These are phyloP conservation scores for Lutra lutra DNA, from an alignment of 2,797 vertebrate genomes.

Conservation along the genomic window DNA sequence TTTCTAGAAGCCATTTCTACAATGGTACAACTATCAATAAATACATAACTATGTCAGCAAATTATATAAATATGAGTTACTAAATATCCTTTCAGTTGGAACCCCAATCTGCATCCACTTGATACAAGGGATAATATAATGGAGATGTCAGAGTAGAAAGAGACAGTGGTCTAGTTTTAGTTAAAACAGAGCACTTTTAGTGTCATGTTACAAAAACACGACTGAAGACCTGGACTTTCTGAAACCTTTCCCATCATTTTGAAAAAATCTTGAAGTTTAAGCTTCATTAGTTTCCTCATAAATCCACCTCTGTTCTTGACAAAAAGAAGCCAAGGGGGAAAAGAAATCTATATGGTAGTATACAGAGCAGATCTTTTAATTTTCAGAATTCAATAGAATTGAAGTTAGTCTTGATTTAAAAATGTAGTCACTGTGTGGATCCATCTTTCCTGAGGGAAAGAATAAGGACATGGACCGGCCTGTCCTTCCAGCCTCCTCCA, in stretches of 20 bases:
- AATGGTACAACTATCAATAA: neutral
- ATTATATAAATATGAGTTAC: neutral
- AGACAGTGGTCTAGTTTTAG: neutral
- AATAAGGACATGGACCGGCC: neutral
- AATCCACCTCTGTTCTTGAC: neutral
- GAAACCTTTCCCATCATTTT: neutral
- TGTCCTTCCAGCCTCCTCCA: neutral
- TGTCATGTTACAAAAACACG: neutral
- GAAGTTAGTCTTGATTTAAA: neutral
- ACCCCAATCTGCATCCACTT: neutral
- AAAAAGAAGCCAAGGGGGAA: neutral
- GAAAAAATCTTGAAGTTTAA: neutral
- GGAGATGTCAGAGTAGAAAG: neutral
- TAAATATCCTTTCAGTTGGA: neutral
- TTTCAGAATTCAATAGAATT: neutral
- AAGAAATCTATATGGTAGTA: neutral
- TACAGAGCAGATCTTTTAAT: neutral
- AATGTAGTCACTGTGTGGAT: neutral
- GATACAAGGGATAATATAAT: neutral
- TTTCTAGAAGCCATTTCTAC: neutral
- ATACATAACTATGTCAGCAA: neutral
- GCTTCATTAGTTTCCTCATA: neutral
- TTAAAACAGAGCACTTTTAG: neutral
- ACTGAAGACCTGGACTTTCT: neutral
- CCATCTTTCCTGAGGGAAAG: neutral